Evolutionary conservation across 2,888 invertebrate genomes (phyloP), one percentile per base, ranked within the genome.

Genomic region (Orthosia gracilis): DNA sequence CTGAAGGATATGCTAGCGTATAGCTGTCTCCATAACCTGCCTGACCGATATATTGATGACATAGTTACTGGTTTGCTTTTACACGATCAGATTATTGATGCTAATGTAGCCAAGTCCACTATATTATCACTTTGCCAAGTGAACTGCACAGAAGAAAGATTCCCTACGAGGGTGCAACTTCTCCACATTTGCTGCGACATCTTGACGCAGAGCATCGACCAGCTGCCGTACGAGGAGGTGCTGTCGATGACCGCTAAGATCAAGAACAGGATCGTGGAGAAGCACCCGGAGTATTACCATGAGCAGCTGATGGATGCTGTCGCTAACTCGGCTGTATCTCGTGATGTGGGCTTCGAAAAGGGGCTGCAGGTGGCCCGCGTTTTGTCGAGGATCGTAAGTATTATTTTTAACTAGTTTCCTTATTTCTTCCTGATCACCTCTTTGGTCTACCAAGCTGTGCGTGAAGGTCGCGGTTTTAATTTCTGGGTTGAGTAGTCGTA

Each of bases 241-340:
- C 92, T 97, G 82, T 92, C 93, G 55, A 96, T 97, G 0, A 90
- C 97, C 2, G 94, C 95, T 0, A 97, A 94, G 89, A 87, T 97
- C 23, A 94, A 95, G 26, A 92, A 92, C 11, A 93, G 95, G 77
- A 93, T 96, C 74, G 75, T 94, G 76, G 93, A 93, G 80, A 97
- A 96, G 81, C 93, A 95, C 70, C 89, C 93, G 7, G 96, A 96
- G 89, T 97, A 97, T 89, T 98, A 97, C 85, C 96, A 97, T 83
- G 97, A 97, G 85, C 95, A 96, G 69, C 94, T 97, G 82, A 92
- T 97, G 87, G 97, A 98, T 85, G 94, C 95, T 2, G 94, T 97
- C 57, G 97, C 96, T 9, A 94, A 95, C 64, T 97, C 96, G 84
- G 92, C 97, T 23, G 93, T 97, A 26, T 92, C 95, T 58, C 94